Evolutionary conservation across 2,797 vertebrate species (phyloP).

Genomic region (Acanthurus tractus): DNA sequence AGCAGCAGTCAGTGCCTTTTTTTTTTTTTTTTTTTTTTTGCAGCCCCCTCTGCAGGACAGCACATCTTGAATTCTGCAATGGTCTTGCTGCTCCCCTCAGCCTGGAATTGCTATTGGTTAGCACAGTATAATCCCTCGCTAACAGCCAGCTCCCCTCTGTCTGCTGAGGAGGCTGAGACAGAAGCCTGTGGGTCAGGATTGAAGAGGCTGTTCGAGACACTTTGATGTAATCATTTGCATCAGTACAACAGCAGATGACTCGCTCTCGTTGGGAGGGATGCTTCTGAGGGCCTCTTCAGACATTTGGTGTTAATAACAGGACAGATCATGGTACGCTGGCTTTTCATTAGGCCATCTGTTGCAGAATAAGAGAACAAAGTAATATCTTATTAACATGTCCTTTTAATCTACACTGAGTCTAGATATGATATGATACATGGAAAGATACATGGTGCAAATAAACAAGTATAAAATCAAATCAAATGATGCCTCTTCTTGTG

Average conservation of each 20-base stretch:
- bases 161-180: slow-evolving; percentile 34
- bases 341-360: slow-evolving; percentile 56
- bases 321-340: slow-evolving; percentile 47
- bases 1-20: slow-evolving; percentile 45
- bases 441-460: too few relatives aligned
- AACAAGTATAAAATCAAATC: not conserved
- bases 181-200: slow-evolving; percentile 26
- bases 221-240: slow-evolving; percentile 54
- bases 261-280: slow-evolving; percentile 8
- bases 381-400: not conserved
- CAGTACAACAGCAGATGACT: slow-evolving; percentile 8
- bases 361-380: slow-evolving; percentile 11
- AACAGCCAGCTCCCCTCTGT: slow-evolving; percentile 37
- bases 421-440: slow-evolving; percentile 6
- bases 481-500: not conserved
- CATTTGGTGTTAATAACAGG: slow-evolving; percentile 61
- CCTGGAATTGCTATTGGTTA: slow-evolving; percentile 29
- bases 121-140: slow-evolving; percentile 36
- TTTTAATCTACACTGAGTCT: slow-evolving; percentile 7
- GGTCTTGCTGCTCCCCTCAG: slow-evolving; percentile 8
- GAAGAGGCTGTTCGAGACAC: slow-evolving; percentile 28
- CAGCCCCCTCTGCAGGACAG: slow-evolving; percentile 14
- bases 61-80: slow-evolving; percentile 41
- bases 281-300: slow-evolving; percentile 48
- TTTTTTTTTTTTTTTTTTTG: slow-evolving; percentile 35